Evolutionary conservation across 2,797 vertebrate genomes (phyloP), one percentile per base, ranked within the genome.

Genomic region (Erethizon dorsatum): DNA sequence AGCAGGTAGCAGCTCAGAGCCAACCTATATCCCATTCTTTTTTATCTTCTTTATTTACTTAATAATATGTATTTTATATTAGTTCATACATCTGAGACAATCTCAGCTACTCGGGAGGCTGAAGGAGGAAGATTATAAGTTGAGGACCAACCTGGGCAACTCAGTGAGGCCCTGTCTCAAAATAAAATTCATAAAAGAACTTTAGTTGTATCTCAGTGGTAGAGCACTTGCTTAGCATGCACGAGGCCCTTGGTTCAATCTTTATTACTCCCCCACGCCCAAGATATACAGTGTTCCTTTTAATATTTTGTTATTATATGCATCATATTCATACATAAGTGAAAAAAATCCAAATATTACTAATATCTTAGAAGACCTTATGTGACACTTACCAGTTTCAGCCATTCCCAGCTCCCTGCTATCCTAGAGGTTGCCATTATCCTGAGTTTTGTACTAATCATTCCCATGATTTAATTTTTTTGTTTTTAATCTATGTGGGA

Each of bases 371-470:
- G 20, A 79, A 59, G 37, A 57, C 6, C 12, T 84, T 2, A 71
- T 22, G 41, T 79, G 79, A 20, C 47, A 71, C 50, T 45, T 61
- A 24, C 5, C 31, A 12, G 57, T 75, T 91, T 84, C 24, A 56
- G 79, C 17, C 26, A 79, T 78, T 91, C 63, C 7, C 4, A 83
- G 37, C 50, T 63, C 15, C 45, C 52, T 83, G 15, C 47, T 78
- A 24, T 33, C 6, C 12, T 41, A 28, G 22, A 79, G 15, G n/a
- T 71, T 91, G 28, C 28, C 15, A 37, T 52, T 83, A 57, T 73
- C 6, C 33, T 95, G 69, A 95, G 54, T 75, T 95, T 94, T 88
- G 37, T 88, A 50, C 88, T 67, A 52, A 80, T 86, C 17, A 78
- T 91, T 69, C 41, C n/a, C 14, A 18, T 88, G 61, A 75, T 83